phyloP scores from a whole-genome alignment of 2,888 invertebrate species.

The Actias luna region DNA sequence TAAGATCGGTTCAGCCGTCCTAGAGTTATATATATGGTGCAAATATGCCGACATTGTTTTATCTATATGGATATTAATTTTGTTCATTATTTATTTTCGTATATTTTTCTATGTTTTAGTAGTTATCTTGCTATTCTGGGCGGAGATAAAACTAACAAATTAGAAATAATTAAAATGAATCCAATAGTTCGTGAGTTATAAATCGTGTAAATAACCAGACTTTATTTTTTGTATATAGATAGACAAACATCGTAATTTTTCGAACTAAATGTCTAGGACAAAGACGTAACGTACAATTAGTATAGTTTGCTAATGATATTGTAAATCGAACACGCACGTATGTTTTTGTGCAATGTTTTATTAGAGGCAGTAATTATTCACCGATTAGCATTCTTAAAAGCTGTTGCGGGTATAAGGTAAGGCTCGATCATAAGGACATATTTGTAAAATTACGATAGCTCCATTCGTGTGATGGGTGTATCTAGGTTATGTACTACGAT shows the following conservation, averaged over 20 bases:
- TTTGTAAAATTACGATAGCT: constrained; percentile 43
- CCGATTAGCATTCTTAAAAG: constrained; percentile 45
- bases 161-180: too few species aligned
- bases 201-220: too few species aligned
- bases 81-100: too few species aligned
- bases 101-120: too few species aligned
- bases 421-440: constrained; percentile 46
- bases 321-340: constrained; percentile 9
- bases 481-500: constrained; percentile 64
- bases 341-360: constrained; percentile 28
- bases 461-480: constrained; percentile 55
- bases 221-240: neutral
- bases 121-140: too few species aligned
- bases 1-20: too few species aligned
- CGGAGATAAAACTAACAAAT: too few species aligned
- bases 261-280: neutral
- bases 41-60: too few species aligned
- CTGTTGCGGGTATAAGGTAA: constrained; percentile 40
- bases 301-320: constrained; percentile 5
- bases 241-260: neutral
- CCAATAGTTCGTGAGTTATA: too few species aligned
- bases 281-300: neutral
- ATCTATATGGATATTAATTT: too few species aligned
- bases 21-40: too few species aligned
- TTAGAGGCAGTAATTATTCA: constrained; percentile 39